Percentiles rank a stretch among this genome's conserved stretches.
Evolutionary conservation across 2,797 vertebrate genomes (phyloP).

Genomic region (Rhinogobio ventralis): DNA sequence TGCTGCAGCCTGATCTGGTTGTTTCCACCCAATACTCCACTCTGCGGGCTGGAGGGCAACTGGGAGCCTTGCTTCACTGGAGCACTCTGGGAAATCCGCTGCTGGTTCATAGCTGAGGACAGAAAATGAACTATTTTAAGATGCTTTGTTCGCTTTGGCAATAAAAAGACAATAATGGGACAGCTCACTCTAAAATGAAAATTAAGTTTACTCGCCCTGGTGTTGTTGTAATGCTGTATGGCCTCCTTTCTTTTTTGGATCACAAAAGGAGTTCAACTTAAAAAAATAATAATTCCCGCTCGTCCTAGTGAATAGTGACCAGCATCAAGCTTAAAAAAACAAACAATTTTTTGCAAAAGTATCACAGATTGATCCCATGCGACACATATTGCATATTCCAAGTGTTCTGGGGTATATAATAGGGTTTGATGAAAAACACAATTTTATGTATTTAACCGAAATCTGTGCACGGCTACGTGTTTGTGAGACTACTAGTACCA

Average conservation of each 20-base stretch:
- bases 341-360: too few relatives aligned
- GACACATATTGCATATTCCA: too few relatives aligned
- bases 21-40: conserved; percentile 81
- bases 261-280: background rate
- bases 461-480: too few relatives aligned
- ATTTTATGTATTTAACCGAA: too few relatives aligned
- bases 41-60: conserved; percentile 85
- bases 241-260: background rate
- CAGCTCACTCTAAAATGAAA: background rate
- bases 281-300: too few relatives aligned
- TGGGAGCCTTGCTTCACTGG: conserved; percentile 89
- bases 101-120: conserved; percentile 87
- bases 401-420: too few relatives aligned
- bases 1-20: conserved; percentile 93
- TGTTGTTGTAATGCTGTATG: background rate
- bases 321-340: too few relatives aligned
- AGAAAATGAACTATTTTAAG: background rate
- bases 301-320: background rate
- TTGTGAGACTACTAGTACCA: too few relatives aligned
- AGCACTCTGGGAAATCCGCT: conserved; percentile 92
- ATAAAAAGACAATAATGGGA: background rate
- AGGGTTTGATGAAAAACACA: too few relatives aligned
- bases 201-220: background rate
- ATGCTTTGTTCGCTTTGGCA: background rate
- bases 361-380: too few relatives aligned